Evolutionary conservation across 2,113 vertebrate species (phyloP), one percentile per base, ranked within the genome.

Genomic region (Gadus macrocephalus): DNA sequence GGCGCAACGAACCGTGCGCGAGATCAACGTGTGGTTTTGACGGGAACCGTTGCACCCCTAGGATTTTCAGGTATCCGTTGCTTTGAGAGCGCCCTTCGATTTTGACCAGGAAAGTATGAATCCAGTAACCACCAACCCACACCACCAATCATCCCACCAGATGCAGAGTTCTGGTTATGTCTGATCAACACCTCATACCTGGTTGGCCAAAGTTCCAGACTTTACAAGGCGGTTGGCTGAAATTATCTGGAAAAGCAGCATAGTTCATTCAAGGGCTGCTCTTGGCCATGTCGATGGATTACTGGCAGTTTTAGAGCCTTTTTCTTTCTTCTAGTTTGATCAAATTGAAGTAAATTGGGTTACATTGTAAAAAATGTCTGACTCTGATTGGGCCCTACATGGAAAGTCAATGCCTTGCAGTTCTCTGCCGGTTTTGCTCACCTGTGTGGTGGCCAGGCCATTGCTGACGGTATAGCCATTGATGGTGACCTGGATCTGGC

Each of bases 401-500:
- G 56, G 5, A 59, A 19, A 59, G 19, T 5, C 56, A 16, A 59
- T 59, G 16, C 56, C 16, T 7, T 59, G 31, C 31, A 35, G 3
- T 49, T 3, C 42, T 49, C 42, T 49, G 42, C 8, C 3, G 8
- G 42, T 49, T 15, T 19, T 62, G 85, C 60, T 4, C 90, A 99
- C 97, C 95, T 99, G 97, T 74, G 97, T 99, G 66, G 97, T 99
- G 68, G 97, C 97, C 80, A 99, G 89, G 59, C 97, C 97, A 70
- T 99, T 99, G 88, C 97, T 98, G 89, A 99, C 96, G 64, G 93
- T 97, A 83, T 99, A 99, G 78, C 94, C 93, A 55, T 99, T 99
- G 86, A 99, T 99, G 69, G 95, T 99, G 85, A 99, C 97, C 74
- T 99, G 97, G 81, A 99, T 98, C 85, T 99, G 97, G 38, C 97